Base-by-base conservation (phyloP, 2,888 invertebrate genomes). In the Eristalis intricaria region DNA sequence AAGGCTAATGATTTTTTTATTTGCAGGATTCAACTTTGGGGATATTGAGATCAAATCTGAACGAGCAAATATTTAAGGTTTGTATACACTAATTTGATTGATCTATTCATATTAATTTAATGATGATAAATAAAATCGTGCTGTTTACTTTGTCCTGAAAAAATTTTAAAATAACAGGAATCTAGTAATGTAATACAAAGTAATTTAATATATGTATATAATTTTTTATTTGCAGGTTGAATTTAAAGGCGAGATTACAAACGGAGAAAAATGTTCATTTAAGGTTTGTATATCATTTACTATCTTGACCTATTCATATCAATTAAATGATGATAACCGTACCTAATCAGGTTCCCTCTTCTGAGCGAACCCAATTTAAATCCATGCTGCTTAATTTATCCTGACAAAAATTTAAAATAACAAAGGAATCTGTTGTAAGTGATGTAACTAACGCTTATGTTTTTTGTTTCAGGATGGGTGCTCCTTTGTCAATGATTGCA, bases 281-380 rank as follows among this genome's bases (percentile, higher is more conserved):
- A 26, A 2, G 26, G 26, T 26, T 26, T 26, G 26, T 26, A 26
- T 26, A n/a, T 26, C 26, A 26, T 26, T 26, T 26, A 26, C 3
- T 26, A 1, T 2, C 26, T 26, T 26, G 26, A 26, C 3, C 26
- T 26, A 26, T 26, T 26, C 26, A 2, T 26, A 32, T 8, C 11
- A 0, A 60, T 26, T 50, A 22, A 71, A 1, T 82, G 82, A 74
- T 81, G 79, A 79, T 73, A 76, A 19, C 38, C 4, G 43, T 11
- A 77, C 74, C 82, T 84, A 38, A 43, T 85, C 88, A 89, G 89
- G 89, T 83, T 89, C 89, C 89, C 89, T 89, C 89, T 89, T 65
- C 89, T 89, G 89, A 89, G 85, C 66, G 78, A 89, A 89, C 89
- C 89, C 89, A 83, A 79, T 58, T 58, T 50, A 83, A 69, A 86